Evolutionary conservation across 2,797 vertebrate genomes (phyloP).

Genomic region (Setipinna tenuifilis): DNA sequence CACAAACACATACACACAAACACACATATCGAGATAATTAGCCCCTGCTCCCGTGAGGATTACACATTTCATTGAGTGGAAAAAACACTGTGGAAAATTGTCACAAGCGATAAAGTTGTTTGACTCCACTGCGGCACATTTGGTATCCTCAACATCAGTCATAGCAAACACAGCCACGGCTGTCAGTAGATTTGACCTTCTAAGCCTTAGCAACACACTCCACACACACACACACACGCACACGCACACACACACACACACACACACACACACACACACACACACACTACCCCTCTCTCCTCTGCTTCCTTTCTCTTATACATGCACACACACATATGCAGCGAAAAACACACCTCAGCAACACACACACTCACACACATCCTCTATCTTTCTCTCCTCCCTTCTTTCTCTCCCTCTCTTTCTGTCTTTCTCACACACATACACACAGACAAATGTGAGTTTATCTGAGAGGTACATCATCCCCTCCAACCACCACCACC

Average conservation of each 20-base stretch:
- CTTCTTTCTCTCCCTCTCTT: too few species aligned
- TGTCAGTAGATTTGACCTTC: background rate
- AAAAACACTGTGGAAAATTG: background rate
- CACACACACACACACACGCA: constrained; percentile 13
- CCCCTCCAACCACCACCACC: background rate
- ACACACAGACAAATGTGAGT: constrained; percentile 6
- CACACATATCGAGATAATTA: background rate
- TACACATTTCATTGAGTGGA: background rate
- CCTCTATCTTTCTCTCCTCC: too few species aligned
- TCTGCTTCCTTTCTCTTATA: background rate
- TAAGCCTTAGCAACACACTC: constrained; percentile 20
- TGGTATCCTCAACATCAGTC: background rate
- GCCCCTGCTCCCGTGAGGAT: background rate
- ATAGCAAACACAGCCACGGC: background rate
- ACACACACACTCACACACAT: background rate
- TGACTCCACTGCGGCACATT: background rate
- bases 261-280: constrained; percentile 21
- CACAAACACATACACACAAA: background rate
- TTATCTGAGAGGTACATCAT: constrained; percentile 4
- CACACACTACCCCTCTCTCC: background rate
- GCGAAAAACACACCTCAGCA: background rate
- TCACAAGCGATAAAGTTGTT: background rate
- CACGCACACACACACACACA: constrained; percentile 17
- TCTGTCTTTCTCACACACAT: too few species aligned
- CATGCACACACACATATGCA: background rate